These are phyloP conservation scores for Prionailurus viverrinus DNA, from an alignment of 2,113 vertebrate species.

Conservation along the genomic window DNA sequence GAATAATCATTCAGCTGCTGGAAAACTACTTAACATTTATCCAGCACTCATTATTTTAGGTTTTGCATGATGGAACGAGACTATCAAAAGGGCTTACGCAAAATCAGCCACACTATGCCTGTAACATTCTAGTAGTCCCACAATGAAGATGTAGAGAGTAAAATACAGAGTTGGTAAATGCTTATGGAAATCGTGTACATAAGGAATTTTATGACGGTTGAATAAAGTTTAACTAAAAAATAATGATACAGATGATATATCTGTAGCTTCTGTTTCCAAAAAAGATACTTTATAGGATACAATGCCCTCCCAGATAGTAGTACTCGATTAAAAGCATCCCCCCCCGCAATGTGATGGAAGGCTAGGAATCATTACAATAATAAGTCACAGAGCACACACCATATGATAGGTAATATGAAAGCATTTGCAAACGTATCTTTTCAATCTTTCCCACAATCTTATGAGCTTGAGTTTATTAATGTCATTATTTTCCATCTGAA, in stretches of 20 bases:
- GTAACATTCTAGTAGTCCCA: neutral
- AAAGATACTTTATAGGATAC: neutral
- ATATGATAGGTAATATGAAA: neutral
- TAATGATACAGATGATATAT: neutral
- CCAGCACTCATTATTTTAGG: constrained; percentile 20
- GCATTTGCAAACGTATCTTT: neutral
- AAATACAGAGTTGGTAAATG: neutral
- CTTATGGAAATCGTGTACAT: neutral
- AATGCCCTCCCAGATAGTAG: neutral
- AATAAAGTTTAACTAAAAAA: constrained; percentile 20
- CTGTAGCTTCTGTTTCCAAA: neutral
- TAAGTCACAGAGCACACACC: neutral
- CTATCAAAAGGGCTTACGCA: neutral
- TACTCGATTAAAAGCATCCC: neutral
- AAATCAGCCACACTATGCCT: constrained; percentile 9
- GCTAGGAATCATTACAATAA: neutral
- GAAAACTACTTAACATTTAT: constrained; percentile 30
- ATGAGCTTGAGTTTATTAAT: neutral
- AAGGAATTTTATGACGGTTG: neutral
- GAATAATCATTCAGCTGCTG: neutral
- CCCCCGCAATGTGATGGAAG: neutral
- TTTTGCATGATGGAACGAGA: neutral
- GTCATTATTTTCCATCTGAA: neutral
- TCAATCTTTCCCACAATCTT: neutral
- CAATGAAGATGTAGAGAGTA: neutral